A percentile compares a stretch with the other conserved stretches of the same genome.
These are phyloP conservation scores for Carassius carassius DNA, from an alignment of 2,113 vertebrate species.

Conservation along the genomic window DNA sequence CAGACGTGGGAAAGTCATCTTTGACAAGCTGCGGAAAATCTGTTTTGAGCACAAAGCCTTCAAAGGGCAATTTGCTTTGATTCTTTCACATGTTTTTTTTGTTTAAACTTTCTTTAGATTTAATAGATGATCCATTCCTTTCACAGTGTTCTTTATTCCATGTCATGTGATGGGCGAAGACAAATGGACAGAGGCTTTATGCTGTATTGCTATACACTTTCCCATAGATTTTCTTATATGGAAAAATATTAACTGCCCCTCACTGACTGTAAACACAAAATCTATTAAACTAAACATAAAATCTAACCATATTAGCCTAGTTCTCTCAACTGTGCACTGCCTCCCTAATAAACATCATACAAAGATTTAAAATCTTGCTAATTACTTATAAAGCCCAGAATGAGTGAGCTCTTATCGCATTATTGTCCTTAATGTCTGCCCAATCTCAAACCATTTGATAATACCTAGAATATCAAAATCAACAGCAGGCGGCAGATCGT, in stretches of 20 bases:
- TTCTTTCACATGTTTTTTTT: not conserved
- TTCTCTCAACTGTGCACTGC: too few relatives aligned
- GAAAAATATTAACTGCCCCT: slow-evolving; percentile 27
- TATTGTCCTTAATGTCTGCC: too few relatives aligned
- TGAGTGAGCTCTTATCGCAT: too few relatives aligned
- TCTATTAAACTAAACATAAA: too few relatives aligned
- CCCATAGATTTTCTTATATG: not conserved
- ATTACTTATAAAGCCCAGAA: too few relatives aligned
- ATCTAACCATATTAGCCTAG: too few relatives aligned
- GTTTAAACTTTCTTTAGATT: slow-evolving; percentile 4
- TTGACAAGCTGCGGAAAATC: slow-evolving; percentile 36
- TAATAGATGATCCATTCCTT: not conserved
- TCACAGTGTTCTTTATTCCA: not conserved
- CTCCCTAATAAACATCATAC: too few relatives aligned
- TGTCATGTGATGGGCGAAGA: not conserved
- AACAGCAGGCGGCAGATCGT: too few relatives aligned
- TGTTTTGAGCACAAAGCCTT: slow-evolving; percentile 29
- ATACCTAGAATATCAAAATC: too few relatives aligned
- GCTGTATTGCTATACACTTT: not conserved
- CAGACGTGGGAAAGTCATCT: slow-evolving; percentile 10
- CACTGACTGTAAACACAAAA: not conserved
- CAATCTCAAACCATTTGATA: too few relatives aligned
- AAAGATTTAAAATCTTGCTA: too few relatives aligned
- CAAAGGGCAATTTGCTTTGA: slow-evolving; percentile 35
- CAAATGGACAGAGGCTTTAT: slow-evolving; percentile 2